Percentiles rank a stretch among this genome's conserved stretches.
Conservation (phyloP, 2,113 vertebrate genomes). For the Callospermophilus lateralis region DNA sequence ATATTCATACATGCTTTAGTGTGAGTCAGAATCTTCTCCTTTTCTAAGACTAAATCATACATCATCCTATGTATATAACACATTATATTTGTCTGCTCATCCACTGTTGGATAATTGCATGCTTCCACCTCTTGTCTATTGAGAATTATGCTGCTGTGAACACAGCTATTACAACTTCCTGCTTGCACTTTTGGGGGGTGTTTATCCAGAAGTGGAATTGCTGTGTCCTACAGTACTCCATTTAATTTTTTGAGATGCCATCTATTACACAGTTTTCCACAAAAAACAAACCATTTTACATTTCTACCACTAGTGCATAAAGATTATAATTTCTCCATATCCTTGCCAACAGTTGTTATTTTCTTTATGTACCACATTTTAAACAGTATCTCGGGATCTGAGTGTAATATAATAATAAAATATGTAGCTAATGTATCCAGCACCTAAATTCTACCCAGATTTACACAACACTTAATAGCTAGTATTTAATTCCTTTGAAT, state of each 20-base stretch:
- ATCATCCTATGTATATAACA: background rate
- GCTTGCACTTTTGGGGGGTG: background rate
- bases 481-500: background rate
- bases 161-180: background rate
- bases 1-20: background rate
- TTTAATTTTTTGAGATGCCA: background rate
- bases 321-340: background rate
- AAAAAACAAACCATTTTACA: background rate
- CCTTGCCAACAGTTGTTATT: background rate
- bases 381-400: background rate
- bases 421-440: background rate
- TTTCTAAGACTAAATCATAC: background rate
- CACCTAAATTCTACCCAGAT: background rate
- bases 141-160: background rate
- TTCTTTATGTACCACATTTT: background rate
- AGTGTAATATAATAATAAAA: background rate
- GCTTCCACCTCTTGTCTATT: background rate
- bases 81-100: background rate
- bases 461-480: rapidly evolving
- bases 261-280: background rate
- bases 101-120: rapidly evolving
- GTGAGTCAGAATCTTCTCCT: background rate
- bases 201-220: background rate
- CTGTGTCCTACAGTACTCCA: background rate
- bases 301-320: background rate